Conservation (phyloP, 2,888 invertebrate genomes). For the Psylliodes chrysocephalus region DNA sequence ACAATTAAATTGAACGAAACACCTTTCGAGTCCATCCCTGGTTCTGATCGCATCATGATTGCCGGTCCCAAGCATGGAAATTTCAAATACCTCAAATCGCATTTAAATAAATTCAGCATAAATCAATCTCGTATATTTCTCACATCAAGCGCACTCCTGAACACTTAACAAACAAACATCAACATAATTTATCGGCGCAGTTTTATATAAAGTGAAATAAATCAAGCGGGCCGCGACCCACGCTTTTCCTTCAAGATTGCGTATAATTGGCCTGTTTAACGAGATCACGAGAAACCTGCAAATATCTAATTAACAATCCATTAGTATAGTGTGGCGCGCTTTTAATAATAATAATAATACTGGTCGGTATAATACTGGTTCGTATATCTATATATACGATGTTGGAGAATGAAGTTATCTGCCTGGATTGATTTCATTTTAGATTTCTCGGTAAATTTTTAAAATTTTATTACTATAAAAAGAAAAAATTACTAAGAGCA, state of each 20-base stretch:
- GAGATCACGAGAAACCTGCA: conserved; percentile 51
- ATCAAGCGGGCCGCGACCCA: conserved; percentile 56
- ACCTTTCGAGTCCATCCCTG: background rate
- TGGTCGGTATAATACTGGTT: too few relatives aligned
- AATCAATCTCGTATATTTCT: conserved; percentile 51
- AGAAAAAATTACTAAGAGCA: too few relatives aligned
- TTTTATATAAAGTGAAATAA: conserved; percentile 55
- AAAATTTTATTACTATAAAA: too few relatives aligned
- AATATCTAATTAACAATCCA: conserved; percentile 55
- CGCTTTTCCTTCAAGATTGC: conserved; percentile 48
- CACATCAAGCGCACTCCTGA: conserved; percentile 49
- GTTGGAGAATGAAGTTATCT: too few relatives aligned
- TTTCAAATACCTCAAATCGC: conserved; percentile 30
- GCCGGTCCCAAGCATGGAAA: conserved; percentile 19
- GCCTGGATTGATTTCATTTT: too few relatives aligned
- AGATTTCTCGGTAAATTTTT: too few relatives aligned
- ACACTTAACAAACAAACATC: conserved; percentile 51
- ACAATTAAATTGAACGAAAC: too few relatives aligned
- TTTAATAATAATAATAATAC: background rate
- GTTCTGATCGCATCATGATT: background rate
- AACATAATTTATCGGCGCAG: conserved; percentile 48
- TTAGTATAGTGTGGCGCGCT: conserved; percentile 23
- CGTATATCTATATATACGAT: too few relatives aligned
- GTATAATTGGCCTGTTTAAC: conserved; percentile 55
- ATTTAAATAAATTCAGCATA: conserved; percentile 49